Percentiles rank a stretch among this genome's conserved stretches.
Evolutionary conservation across 2,888 invertebrate genomes (phyloP).

Genomic region (Lamproptera curius): DNA sequence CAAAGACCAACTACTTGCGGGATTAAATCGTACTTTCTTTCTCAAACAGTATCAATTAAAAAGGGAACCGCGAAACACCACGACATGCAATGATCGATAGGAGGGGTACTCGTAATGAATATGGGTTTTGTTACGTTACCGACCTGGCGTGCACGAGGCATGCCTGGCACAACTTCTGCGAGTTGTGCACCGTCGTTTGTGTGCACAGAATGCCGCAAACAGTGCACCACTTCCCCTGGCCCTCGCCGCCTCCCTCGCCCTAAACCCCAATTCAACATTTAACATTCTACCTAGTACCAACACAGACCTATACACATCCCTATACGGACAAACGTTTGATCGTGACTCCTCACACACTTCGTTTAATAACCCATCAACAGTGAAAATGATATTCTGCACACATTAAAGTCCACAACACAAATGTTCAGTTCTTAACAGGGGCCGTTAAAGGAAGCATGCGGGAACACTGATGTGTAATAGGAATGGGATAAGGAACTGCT

Average conservation of each 20-base stretch:
- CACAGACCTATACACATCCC: constrained; percentile 19
- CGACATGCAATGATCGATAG: constrained; percentile 23
- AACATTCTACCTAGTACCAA: constrained; percentile 50
- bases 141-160: constrained; percentile 80
- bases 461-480: constrained; percentile 43
- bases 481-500: constrained; percentile 32
- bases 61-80: no score
- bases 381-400: constrained; percentile 72
- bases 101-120: constrained; percentile 20
- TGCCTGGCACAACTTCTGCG: constrained; percentile 76
- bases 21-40: no score
- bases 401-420: constrained; percentile 58
- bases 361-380: constrained; percentile 71
- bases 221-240: constrained; percentile 67
- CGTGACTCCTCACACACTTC: constrained; percentile 66
- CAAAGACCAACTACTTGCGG: no score
- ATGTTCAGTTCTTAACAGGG: constrained; percentile 45
- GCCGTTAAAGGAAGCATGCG: constrained; percentile 78
- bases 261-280: constrained; percentile 69
- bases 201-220: constrained; percentile 75
- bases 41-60: no score
- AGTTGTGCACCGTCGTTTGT: constrained; percentile 72
- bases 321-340: constrained; percentile 15
- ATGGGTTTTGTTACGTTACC: constrained; percentile 48
- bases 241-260: constrained; percentile 68